A percentile compares a stretch with the other conserved stretches of the same genome.
Evolutionary conservation across 1,140 invertebrate genomes (phyloP).

Genomic region (Calephelis virginiensis): DNA sequence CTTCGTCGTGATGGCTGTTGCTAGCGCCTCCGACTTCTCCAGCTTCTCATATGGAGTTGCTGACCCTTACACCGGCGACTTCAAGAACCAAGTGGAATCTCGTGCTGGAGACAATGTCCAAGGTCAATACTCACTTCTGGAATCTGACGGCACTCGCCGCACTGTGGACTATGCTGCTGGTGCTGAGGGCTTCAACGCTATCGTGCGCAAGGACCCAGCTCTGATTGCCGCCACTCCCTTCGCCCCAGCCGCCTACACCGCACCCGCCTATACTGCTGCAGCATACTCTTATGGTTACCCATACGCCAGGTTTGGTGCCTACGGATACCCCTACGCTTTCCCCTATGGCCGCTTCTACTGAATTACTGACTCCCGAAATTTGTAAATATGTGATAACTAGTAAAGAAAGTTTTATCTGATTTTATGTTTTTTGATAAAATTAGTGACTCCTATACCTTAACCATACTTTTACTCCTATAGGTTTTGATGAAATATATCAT

Average conservation of each 20-base stretch:
- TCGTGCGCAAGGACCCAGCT: no score
- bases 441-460: no score
- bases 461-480: no score
- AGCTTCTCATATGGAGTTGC: no score
- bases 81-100: slow-evolving; percentile 70
- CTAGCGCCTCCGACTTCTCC: slow-evolving; percentile 30
- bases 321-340: slow-evolving; percentile 26
- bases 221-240: slow-evolving; percentile 26
- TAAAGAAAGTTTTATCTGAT: no score
- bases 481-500: no score
- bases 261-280: slow-evolving; percentile 25
- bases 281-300: slow-evolving; percentile 15
- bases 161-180: no score
- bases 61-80: slow-evolving; percentile 72
- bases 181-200: no score
- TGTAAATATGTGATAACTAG: not conserved
- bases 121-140: slow-evolving; percentile 67
- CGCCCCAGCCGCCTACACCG: slow-evolving; percentile 30
- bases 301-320: slow-evolving; percentile 30
- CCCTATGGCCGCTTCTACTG: slow-evolving; percentile 30
- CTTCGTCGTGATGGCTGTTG: slow-evolving; percentile 45
- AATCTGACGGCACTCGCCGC: no score
- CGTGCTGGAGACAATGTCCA: slow-evolving; percentile 77
- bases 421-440: no score
- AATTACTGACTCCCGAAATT: slow-evolving; percentile 6